Base-by-base conservation (phyloP, 2,113 vertebrate species). In the Triplophysa tibetana region DNA sequence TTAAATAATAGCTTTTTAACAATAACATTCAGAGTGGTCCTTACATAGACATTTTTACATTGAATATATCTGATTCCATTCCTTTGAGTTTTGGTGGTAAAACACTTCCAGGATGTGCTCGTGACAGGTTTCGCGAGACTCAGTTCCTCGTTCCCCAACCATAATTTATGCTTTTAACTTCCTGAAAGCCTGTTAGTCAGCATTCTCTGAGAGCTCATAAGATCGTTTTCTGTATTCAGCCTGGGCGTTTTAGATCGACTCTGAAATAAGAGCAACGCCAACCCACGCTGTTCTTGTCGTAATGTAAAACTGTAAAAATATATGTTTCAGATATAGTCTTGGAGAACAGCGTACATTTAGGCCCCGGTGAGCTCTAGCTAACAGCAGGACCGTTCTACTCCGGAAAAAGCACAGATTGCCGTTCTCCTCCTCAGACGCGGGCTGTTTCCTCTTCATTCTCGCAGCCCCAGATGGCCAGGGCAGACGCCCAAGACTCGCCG, bases 391-490 rank as follows among this genome's bases (percentile, higher is more conserved):
- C 13, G 8, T 58, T 43, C 10, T 80, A 17, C 9, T 4, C 45
- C 19, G 48, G 38, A 33, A 52, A 65, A 72, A 13, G 41, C 13
- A 11, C 50, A 80, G 70, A 85, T 60, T 81, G 50, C 17, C 38
- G 62, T 58, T 58, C 74, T 82, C 56, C 9, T 45, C 38, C 43
- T 29, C 67, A n/a, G 73, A 52, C 24, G 64, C 58, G 5, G 33
- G 29, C 70, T 78, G 60, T 26, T 70, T 33, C 43, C 50, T 72
- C 52, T 56, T 81, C 83, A 69, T 82, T 85, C 48, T 63, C 73
- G 73, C 56, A 50, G 67, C 83, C 79, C 85, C 88, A 87, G 87
- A 89, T 88, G 90, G 83, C 75, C 82, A 72, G 87, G 84, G 85
- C 81, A 79, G 65, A 70, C 61, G 78, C 84, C 84, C 14, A 80